Conservation (phyloP, 2,113 vertebrate species). For the Prinia subflava region DNA sequence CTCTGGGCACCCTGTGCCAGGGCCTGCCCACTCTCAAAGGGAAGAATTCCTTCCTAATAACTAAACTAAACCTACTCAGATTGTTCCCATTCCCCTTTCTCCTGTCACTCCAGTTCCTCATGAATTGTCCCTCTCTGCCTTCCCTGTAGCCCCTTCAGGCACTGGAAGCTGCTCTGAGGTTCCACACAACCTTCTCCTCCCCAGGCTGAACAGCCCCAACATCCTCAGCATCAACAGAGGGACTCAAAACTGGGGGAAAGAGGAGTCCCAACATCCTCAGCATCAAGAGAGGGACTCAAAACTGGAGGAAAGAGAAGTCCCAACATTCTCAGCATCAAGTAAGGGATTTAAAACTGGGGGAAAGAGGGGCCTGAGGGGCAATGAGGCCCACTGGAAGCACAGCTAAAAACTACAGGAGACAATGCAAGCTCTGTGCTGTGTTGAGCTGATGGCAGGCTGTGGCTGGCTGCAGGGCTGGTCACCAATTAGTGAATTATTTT, state of each 20-base stretch:
- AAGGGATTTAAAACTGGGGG: neutral
- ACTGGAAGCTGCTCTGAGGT: neutral
- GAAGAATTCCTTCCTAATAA: fast-evolving
- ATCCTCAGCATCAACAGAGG: neutral
- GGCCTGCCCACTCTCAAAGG: fast-evolving
- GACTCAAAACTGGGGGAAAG: neutral
- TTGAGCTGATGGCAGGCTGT: neutral
- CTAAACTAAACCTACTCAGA: neutral
- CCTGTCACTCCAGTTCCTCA: neutral
- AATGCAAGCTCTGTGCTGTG: neutral
- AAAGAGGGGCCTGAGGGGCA: neutral
- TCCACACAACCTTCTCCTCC: neutral
- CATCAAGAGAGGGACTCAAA: neutral
- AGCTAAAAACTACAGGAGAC: neutral
- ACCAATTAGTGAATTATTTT: neutral
- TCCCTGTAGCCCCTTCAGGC: neutral
- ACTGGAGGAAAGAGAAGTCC: neutral
- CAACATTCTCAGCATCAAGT: neutral
- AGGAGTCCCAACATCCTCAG: neutral
- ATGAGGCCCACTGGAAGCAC: neutral
- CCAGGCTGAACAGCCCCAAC: neutral
- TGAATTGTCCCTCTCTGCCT: neutral
- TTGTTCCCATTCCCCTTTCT: neutral
- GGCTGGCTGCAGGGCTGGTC: neutral
- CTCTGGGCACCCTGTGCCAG: neutral